A percentile compares a stretch with the other conserved stretches of the same genome.
phyloP scores from a whole-genome alignment of 2,888 invertebrate species.

The Cylloceria caligata region DNA sequence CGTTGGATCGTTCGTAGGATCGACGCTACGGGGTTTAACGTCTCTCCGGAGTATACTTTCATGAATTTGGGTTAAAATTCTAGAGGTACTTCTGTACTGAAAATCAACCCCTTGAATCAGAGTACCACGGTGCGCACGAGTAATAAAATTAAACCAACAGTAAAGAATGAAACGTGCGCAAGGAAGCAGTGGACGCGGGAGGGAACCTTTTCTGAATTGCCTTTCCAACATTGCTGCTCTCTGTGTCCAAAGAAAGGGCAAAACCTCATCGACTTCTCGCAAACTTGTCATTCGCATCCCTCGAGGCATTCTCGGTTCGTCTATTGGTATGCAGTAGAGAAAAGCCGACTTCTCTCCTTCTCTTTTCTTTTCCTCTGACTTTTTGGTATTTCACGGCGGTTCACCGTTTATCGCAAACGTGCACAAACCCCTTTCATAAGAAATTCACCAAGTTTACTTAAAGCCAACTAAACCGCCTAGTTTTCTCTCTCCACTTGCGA shows the following conservation, averaged over 20 bases:
- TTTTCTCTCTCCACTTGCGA: conserved; percentile 25
- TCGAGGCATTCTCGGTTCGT: conserved; percentile 9
- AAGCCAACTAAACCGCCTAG: conserved; percentile 2
- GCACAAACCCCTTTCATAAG: conserved; percentile 77
- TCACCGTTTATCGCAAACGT: conserved; percentile 45
- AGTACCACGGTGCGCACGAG: not conserved
- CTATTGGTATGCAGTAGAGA: conserved; percentile 14
- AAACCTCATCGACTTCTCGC: not conserved
- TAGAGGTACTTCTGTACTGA: not conserved
- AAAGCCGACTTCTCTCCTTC: not conserved
- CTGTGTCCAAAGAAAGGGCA: not conserved
- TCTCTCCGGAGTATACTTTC: not conserved
- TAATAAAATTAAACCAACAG: not conserved
- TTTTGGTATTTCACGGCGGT: not conserved
- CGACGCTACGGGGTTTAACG: not conserved
- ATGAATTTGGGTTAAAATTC: not conserved
- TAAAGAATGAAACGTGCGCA: conserved; percentile 22
- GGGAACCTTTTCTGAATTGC: not conserved
- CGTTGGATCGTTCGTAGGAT: not conserved
- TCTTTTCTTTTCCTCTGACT: not conserved
- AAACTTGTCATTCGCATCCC: conserved; percentile 4
- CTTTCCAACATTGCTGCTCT: not conserved
- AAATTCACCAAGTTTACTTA: conserved; percentile 77
- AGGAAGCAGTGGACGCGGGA: no score
- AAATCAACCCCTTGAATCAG: not conserved